Percentiles rank a stretch among this genome's conserved stretches.
These are phyloP conservation scores for Meriones psammophilus DNA, from an alignment of 2,797 vertebrate species.

Conservation along the genomic window DNA sequence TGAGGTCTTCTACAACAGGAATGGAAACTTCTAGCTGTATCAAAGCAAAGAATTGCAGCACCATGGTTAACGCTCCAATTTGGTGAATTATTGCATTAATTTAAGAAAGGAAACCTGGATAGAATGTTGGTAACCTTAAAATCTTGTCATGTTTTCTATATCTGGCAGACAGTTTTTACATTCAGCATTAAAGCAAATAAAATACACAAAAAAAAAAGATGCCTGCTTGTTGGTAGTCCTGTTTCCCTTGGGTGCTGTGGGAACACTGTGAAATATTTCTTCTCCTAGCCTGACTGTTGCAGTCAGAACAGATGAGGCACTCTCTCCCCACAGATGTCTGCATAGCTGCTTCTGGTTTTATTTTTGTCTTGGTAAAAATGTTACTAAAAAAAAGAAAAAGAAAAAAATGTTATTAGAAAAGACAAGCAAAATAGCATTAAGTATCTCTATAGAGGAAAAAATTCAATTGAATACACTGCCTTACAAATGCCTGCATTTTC, in stretches of 20 bases:
- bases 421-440: conserved; percentile 49
- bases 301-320: conserved; percentile 18
- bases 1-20: not conserved
- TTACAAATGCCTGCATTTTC: not conserved
- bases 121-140: not conserved
- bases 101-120: not conserved
- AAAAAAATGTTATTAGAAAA: not conserved
- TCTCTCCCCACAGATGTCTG: conserved; percentile 61
- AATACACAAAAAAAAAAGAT: not conserved
- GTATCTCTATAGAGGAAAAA: not conserved
- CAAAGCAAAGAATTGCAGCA: not conserved
- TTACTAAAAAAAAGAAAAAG: not conserved
- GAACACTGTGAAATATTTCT: not conserved
- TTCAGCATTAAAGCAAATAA: not conserved
- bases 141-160: not conserved
- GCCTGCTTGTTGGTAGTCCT: not conserved
- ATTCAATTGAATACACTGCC: not conserved
- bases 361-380: conserved; percentile 55
- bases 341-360: conserved; percentile 53
- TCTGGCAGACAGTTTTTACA: not conserved
- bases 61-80: not conserved
- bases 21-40: not conserved
- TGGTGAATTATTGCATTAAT: not conserved
- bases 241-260: not conserved
- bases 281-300: not conserved